phyloP scores from a whole-genome alignment of 2,888 invertebrate genomes.

The Pterostichus niger region DNA sequence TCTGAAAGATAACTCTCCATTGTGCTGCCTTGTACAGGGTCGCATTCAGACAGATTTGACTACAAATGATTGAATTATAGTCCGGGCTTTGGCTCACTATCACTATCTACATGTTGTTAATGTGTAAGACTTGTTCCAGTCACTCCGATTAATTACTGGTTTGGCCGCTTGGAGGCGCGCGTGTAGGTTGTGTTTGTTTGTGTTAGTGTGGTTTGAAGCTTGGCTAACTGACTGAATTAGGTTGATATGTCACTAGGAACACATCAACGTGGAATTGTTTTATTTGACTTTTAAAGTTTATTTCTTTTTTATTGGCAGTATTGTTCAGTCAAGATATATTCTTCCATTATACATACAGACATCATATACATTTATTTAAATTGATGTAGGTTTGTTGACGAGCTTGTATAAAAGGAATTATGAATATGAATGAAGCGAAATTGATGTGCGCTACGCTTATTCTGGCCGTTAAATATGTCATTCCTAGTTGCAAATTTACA shows the following conservation, averaged over 20 bases:
- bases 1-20: background rate
- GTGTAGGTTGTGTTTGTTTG: constrained; percentile 13
- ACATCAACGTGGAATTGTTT: background rate
- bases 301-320: no score
- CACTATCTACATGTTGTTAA: constrained; percentile 74
- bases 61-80: constrained; percentile 61
- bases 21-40: background rate
- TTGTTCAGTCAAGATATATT: no score
- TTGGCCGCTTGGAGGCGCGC: constrained; percentile 68
- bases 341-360: no score
- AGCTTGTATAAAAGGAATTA: no score
- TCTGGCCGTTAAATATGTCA: no score
- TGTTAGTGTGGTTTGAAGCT: background rate
- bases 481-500: no score
- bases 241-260: constrained; percentile 9
- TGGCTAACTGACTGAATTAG: constrained; percentile 7
- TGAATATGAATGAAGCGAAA: no score
- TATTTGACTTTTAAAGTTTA: no score
- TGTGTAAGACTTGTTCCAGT: constrained; percentile 74
- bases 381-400: no score
- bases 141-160: constrained; percentile 74
- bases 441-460: no score
- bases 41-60: constrained; percentile 30
- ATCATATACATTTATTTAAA: no score
- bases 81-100: constrained; percentile 69